Conservation (phyloP, 2,113 vertebrate species). For the Caloenas nicobarica region DNA sequence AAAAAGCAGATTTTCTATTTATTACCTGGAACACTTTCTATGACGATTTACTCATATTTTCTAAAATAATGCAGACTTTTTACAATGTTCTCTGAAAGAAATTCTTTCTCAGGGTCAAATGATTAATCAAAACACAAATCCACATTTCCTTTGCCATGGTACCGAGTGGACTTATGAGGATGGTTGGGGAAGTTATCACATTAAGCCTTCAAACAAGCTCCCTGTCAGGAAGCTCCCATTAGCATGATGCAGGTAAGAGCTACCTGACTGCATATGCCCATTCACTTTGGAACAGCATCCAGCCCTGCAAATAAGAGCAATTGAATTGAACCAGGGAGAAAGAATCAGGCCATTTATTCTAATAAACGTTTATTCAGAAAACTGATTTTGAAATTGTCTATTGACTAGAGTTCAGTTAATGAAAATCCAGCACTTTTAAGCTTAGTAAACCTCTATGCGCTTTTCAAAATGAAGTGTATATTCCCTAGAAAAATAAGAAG, state of each 20-base stretch:
- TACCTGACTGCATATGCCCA: neutral
- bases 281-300: neutral
- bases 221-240: neutral
- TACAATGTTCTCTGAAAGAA: neutral
- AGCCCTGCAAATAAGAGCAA: neutral
- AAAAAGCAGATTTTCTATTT: neutral
- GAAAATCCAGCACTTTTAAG: neutral
- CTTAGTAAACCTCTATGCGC: neutral
- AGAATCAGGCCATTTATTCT: neutral
- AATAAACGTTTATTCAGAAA: neutral
- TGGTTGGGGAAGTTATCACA: neutral
- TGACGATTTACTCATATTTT: neutral
- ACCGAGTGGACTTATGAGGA: neutral
- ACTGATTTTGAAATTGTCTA: neutral
- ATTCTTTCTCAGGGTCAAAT: neutral
- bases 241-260: neutral
- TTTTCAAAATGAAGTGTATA: neutral
- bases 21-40: neutral
- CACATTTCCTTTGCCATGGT: neutral
- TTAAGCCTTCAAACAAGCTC: neutral
- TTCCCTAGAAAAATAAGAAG: slow-evolving; percentile 32
- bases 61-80: neutral
- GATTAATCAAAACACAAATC: neutral
- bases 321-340: neutral
- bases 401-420: neutral